phyloP scores from a whole-genome alignment of 2,113 vertebrate species.

The Mormyrus lacerda region DNA sequence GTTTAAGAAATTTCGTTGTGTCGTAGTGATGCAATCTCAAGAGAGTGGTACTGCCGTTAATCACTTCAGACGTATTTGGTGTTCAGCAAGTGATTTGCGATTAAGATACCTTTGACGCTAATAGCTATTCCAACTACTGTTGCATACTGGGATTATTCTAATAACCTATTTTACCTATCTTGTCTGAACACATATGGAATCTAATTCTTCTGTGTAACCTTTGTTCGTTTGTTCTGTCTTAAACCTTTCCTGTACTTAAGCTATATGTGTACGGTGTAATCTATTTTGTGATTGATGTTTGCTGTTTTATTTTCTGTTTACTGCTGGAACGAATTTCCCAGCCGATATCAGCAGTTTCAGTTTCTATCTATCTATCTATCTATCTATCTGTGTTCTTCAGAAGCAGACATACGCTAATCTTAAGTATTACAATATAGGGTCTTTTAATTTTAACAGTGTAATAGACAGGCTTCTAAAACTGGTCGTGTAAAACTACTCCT shows the following conservation, averaged over 20 bases:
- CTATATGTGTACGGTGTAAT: not conserved
- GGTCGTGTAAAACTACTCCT: not conserved
- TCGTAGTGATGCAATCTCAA: not conserved
- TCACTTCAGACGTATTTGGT: not conserved
- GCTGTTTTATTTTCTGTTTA: not conserved
- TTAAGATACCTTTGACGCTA: not conserved
- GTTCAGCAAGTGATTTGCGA: not conserved
- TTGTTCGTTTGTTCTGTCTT: not conserved
- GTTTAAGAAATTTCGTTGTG: not conserved
- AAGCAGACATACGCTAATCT: not conserved
- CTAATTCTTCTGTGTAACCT: not conserved
- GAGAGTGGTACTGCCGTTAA: not conserved
- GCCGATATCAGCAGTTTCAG: too few species aligned
- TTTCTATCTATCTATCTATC: too few species aligned
- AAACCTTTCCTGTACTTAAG: not conserved
- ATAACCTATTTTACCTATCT: not conserved
- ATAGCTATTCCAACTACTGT: not conserved
- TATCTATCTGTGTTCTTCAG: not conserved
- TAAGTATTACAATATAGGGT: not conserved
- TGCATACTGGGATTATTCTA: not conserved
- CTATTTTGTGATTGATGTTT: not conserved
- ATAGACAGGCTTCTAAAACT: not conserved
- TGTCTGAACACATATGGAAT: not conserved
- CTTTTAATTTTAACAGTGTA: not conserved
- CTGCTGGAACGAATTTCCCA: not conserved